A percentile compares a stretch with the other conserved stretches of the same genome.
Conservation (phyloP, 1,140 invertebrate genomes). For the Neomicropteryx cornuta region DNA sequence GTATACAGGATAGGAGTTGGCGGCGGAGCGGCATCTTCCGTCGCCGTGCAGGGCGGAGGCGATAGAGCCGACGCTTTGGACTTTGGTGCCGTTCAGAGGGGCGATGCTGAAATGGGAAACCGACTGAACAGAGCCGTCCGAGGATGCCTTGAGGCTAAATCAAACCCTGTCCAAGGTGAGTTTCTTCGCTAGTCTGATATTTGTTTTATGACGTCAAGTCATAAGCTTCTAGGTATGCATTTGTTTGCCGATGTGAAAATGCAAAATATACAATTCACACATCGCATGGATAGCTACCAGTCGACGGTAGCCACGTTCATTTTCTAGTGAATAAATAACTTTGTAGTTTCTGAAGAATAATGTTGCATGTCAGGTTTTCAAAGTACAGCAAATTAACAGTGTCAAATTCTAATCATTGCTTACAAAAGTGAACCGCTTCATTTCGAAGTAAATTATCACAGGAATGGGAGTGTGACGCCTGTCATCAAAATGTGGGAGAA, state of each 20-base stretch:
- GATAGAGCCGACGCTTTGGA: constrained; percentile 81
- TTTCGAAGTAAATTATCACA: too few relatives aligned
- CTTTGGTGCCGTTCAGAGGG: constrained; percentile 91
- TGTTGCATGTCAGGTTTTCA: too few relatives aligned
- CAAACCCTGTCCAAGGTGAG: constrained; percentile 81
- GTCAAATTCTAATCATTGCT: too few relatives aligned
- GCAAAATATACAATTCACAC: not conserved
- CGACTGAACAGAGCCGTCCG: constrained; percentile 90
- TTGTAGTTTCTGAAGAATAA: too few relatives aligned
- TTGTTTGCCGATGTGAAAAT: constrained; percentile 5
- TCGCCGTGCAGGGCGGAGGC: constrained; percentile 82
- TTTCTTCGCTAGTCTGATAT: not conserved
- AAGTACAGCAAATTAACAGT: too few relatives aligned
- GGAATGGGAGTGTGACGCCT: too few relatives aligned
- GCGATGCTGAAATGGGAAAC: constrained; percentile 98
- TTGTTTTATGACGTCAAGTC: not conserved
- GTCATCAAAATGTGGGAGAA: too few relatives aligned
- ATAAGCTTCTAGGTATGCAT: too few relatives aligned
- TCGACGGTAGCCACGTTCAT: too few relatives aligned
- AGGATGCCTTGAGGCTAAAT: constrained; percentile 74
- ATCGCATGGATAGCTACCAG: too few relatives aligned
- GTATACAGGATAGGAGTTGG: constrained; percentile 96
- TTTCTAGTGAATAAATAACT: too few relatives aligned
- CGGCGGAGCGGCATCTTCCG: constrained; percentile 90
- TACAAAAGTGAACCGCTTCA: too few relatives aligned